Evolutionary conservation across 2,888 invertebrate species (phyloP).

Genomic region (Aproaerema taeniolella): DNA sequence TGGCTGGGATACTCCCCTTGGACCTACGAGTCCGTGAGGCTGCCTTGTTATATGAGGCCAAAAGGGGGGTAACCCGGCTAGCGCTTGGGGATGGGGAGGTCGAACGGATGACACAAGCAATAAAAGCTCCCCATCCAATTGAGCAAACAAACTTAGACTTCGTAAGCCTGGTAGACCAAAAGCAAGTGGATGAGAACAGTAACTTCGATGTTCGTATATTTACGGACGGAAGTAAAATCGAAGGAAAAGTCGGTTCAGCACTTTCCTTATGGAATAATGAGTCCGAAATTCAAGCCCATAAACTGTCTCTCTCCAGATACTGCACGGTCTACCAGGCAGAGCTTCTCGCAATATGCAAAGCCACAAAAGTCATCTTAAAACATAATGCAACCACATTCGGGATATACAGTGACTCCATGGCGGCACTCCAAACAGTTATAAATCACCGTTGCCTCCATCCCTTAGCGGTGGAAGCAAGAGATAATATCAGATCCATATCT

Average conservation of each 20-base stretch:
- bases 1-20: slow-evolving; percentile 7
- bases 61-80: neutral
- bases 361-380: neutral
- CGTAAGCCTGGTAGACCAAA: neutral
- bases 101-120: neutral
- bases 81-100: neutral
- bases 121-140: neutral
- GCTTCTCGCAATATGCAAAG: neutral
- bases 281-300: neutral
- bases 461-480: neutral
- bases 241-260: neutral
- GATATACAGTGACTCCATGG: slow-evolving; percentile 3
- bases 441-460: neutral
- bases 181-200: neutral
- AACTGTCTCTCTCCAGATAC: neutral
- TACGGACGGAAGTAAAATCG: neutral
- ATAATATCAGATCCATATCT: neutral
- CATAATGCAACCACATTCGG: neutral
- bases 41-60: slow-evolving; percentile 4
- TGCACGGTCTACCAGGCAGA: slow-evolving; percentile 1
- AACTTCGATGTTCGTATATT: neutral
- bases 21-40: slow-evolving; percentile 7
- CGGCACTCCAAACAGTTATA: neutral
- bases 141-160: neutral
- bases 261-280: neutral